Evolutionary conservation across 1,140 invertebrate genomes (phyloP), one percentile per base, ranked within the genome.

Genomic region (Euborellia annulipes): DNA sequence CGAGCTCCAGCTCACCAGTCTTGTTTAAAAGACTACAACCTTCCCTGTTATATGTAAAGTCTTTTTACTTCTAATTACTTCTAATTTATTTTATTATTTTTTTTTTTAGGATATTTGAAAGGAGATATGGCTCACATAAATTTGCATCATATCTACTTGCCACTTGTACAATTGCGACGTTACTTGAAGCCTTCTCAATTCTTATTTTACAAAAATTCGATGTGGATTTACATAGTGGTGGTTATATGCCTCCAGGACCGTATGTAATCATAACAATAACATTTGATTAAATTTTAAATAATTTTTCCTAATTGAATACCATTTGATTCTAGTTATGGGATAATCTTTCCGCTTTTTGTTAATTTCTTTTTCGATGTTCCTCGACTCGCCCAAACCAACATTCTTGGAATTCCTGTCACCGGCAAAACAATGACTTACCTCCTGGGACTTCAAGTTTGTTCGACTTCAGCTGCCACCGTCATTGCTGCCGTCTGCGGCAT

Each of bases 381-480:
- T n/a, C 52, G 66, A 43, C 65, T 71, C 14, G 63, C 67, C 20
- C 58, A 66, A 32, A 66, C 65, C 2, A 57, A 63, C 46, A 59
- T 73, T 14, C 43, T 70, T 41, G 69, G 70, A 11, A 59, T 71
- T 20, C 69, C 71, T 14, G 60, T 73, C 14, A 71, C 70, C 11
- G 68, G 68, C 9, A 73, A 73, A 54, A 70, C 69, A 8, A 52
- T 73, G 30, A 70, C 68, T 20, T 72, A 72, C 53, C 58, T 72
- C 14, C 52, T 73, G 3, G 70, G 69, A 3, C 54, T 73, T 22
- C 71, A 73, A 60, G 66, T 65, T 23, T 58, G 54, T 43, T 58
- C 57, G 23, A 58, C 62, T 19, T 63, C 62, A 20, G 37, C 51
- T 38, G 56, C 61, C 32, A 60, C 63, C 13, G 52, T 52, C 17